Base-by-base conservation (phyloP, 2,113 vertebrate species). In the Dunckerocampus dactyliophorus region DNA sequence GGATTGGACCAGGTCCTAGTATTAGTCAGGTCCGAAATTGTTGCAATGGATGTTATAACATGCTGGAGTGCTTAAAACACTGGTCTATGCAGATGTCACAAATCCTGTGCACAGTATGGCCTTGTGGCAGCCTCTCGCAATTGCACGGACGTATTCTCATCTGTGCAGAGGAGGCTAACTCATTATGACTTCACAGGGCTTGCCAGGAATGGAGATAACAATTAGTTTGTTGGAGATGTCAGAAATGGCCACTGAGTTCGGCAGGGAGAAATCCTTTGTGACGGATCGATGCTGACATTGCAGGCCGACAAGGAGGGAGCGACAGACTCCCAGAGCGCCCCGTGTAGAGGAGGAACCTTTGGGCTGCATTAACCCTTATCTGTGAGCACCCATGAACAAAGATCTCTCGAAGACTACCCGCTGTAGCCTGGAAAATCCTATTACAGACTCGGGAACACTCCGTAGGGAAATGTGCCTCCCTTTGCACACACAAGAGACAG, bases 141-240 rank as follows among this genome's bases (percentile, higher is more conserved):
- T 94, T 92, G 88, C 89, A 81, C 82, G 53, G 66, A 67, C 63
- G 62, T 70, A 68, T 79, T 61, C 89, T 93, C 90, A 83, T 93
- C 90, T 89, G 89, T 82, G 89, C 86, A 88, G 91, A 92, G 93
- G 93, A 97, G 91, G 92, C 92, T 95, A 95, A 95, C 94, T 94
- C 88, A 71, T 93, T 93, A 91, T 91, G 94, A 97, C 93, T 95
- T 94, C 93, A 94, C 90, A 94, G 91, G 86, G 87, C 92, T 88
- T 70, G 49, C 75, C 84, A 74, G 92, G 86, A 87, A 90, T 89
- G 86, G 83, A 94, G 92, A 95, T 92, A 96, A 95, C 95, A 96
- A 95, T 96, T 95, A 94, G 92, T 94, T 95, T 93, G 92, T 92
- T 92, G 90, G 89, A 91, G 89, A 92, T 92, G 93, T 94, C 92